A percentile compares a stretch with the other conserved stretches of the same genome.
These are phyloP conservation scores for Caenorhabditis elegans DNA, from an alignment of 1,140 invertebrate species.

Conservation along the genomic window DNA sequence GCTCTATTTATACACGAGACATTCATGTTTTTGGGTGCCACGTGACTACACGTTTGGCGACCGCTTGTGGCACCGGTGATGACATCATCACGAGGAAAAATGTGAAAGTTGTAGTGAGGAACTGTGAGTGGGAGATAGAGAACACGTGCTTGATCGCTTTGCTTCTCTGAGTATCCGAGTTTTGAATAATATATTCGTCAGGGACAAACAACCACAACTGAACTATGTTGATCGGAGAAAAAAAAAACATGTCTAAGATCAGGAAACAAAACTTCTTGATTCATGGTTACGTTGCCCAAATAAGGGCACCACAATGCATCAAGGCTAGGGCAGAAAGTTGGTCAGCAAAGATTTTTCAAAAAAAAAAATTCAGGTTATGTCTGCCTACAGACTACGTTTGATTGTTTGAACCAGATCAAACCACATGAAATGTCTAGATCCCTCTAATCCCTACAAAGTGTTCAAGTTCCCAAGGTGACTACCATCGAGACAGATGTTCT, in stretches of 20 bases:
- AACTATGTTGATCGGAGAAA: slow-evolving; percentile 12
- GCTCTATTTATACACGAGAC: slow-evolving; percentile 20
- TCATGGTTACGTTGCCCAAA: background rate
- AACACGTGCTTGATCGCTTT: slow-evolving; percentile 2
- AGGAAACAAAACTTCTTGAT: background rate
- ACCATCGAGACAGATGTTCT: background rate
- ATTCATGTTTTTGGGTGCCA: background rate
- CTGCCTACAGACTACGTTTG: too few relatives aligned
- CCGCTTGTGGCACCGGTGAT: background rate
- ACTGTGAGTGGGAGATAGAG: background rate
- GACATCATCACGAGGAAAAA: slow-evolving; percentile 24
- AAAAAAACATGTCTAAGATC: background rate
- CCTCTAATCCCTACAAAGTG: too few relatives aligned
- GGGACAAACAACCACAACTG: slow-evolving; percentile 1
- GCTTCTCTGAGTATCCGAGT: background rate
- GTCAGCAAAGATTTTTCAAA: too few relatives aligned
- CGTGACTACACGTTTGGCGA: background rate
- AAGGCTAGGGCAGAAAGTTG: too few relatives aligned
- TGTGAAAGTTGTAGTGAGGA: background rate
- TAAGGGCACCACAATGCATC: too few relatives aligned
- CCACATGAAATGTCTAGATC: too few relatives aligned
- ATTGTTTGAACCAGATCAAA: too few relatives aligned
- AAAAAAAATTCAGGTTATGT: too few relatives aligned
- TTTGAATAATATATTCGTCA: background rate
- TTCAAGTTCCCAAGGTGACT: background rate